Conservation (phyloP, 2,888 invertebrate genomes). For the Drosophila infuscata region DNA sequence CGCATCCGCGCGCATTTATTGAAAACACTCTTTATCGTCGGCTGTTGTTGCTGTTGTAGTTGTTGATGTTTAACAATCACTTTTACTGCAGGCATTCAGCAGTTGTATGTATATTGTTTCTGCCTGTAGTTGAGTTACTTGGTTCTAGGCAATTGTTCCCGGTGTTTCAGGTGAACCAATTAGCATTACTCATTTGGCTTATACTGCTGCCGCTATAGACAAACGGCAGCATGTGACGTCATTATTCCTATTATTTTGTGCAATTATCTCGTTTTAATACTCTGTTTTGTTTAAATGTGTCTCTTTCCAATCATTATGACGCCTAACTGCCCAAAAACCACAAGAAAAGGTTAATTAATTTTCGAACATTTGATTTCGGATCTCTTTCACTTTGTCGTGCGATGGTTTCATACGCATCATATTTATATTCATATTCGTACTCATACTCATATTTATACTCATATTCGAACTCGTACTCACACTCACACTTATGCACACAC, state of each 20-base stretch:
- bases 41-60: constrained; percentile 10
- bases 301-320: not conserved
- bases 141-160: constrained; percentile 1
- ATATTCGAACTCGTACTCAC: not conserved
- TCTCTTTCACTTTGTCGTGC: not conserved
- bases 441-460: no score
- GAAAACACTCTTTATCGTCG: constrained; percentile 41
- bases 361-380: not conserved
- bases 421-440: not conserved
- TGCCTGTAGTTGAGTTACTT: constrained; percentile 42
- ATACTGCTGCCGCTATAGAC: constrained; percentile 19
- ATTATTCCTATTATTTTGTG: constrained; percentile 30
- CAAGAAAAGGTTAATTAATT: not conserved
- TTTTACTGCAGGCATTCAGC: constrained; percentile 71
- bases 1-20: constrained; percentile 60
- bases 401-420: not conserved
- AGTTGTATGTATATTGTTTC: constrained; percentile 54
- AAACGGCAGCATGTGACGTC: constrained; percentile 43
- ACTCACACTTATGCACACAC: not conserved
- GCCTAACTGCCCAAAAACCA: not conserved
- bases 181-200: not conserved
- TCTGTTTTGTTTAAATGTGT: constrained; percentile 13
- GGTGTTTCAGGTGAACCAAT: not conserved
- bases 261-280: not conserved
- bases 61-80: constrained; percentile 59